Conservation (phyloP, 2,797 vertebrate species). For the Pogoniulus pusillus region DNA sequence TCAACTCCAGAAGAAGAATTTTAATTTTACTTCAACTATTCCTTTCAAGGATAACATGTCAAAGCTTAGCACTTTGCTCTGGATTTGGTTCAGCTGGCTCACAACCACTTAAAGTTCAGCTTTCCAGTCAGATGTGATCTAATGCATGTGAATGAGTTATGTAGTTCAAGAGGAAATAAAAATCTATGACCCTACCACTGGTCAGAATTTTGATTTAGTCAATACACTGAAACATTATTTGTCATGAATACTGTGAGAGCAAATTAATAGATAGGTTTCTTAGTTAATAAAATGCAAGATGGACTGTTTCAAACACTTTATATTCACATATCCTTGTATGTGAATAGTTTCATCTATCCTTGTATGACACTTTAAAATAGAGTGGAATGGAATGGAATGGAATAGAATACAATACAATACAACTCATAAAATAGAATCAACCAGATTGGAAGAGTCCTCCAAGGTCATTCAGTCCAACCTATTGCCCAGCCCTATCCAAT, state of each 20-base stretch:
- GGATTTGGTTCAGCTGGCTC: conserved; percentile 34
- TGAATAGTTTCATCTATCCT: not conserved
- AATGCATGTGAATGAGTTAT: conserved; percentile 43
- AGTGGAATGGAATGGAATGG: too few species aligned
- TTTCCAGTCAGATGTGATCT: conserved; percentile 44
- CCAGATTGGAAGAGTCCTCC: too few species aligned
- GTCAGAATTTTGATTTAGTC: not conserved
- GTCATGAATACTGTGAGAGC: not conserved
- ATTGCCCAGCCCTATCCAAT: too few species aligned
- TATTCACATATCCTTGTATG: not conserved
- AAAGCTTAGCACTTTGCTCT: conserved; percentile 47
- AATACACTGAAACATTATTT: conserved; percentile 24
- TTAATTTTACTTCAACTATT: conserved; percentile 58
- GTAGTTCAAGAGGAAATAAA: conserved; percentile 49
- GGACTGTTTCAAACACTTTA: not conserved
- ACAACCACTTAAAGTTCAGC: conserved; percentile 3
- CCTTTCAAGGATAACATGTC: conserved; percentile 49
- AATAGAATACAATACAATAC: too few species aligned
- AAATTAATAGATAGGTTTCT: not conserved
- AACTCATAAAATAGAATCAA: too few species aligned
- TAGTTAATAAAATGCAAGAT: conserved; percentile 1
- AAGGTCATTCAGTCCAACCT: too few species aligned
- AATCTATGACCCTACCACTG: conserved; percentile 30
- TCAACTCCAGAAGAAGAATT: conserved; percentile 50
- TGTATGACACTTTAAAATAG: not conserved